phyloP scores from a whole-genome alignment of 2,113 vertebrate species.

The Pteruthius melanotis region DNA sequence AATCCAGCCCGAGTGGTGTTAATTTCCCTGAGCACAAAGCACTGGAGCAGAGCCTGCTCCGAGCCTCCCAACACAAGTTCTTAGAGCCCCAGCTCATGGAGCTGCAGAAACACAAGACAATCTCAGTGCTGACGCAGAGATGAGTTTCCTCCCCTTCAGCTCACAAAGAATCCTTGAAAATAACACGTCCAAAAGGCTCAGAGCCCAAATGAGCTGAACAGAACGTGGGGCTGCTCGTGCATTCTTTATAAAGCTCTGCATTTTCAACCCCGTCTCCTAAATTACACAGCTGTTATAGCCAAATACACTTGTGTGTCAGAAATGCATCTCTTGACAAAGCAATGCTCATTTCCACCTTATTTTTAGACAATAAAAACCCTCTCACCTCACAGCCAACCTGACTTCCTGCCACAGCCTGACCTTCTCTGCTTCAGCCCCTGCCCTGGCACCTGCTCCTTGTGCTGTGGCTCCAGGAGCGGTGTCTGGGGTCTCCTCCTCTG shows the following conservation, averaged over 20 bases:
- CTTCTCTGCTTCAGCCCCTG: background rate
- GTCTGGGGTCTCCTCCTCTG: background rate
- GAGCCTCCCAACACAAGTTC: fast-evolving
- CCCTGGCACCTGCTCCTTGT: background rate
- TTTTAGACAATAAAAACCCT: background rate
- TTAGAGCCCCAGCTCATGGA: background rate
- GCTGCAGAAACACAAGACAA: background rate
- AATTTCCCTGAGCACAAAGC: background rate
- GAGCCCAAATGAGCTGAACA: background rate
- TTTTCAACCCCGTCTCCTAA: background rate
- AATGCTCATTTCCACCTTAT: background rate
- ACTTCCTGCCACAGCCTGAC: background rate
- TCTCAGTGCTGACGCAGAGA: background rate
- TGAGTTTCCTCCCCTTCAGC: background rate
- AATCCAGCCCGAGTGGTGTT: background rate
- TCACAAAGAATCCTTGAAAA: background rate
- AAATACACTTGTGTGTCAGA: background rate
- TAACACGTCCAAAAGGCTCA: background rate
- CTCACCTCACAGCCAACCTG: background rate
- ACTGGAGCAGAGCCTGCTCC: background rate
- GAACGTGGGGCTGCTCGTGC: background rate
- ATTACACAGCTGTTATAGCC: background rate
- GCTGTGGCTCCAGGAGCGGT: fast-evolving
- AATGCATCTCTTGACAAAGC: background rate
- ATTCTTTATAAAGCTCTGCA: background rate